A percentile compares a stretch with the other conserved stretches of the same genome.
Evolutionary conservation across 2,888 invertebrate species (phyloP).

Genomic region (Metalampra italica): DNA sequence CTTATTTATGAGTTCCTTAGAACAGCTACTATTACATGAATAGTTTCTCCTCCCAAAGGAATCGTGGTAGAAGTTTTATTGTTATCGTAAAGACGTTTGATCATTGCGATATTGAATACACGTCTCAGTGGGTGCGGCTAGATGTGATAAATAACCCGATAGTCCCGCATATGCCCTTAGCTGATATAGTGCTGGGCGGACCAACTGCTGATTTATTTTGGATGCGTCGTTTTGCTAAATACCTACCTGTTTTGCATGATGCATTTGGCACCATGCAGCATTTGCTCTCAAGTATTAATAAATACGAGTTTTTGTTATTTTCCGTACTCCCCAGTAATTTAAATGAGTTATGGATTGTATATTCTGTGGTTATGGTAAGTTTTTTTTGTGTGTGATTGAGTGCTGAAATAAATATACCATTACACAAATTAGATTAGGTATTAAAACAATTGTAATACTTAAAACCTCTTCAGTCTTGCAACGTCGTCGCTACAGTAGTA

Average conservation of each 20-base stretch:
- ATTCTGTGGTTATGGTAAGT: too few relatives aligned
- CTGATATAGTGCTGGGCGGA: constrained; percentile 45
- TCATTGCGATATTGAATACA: constrained; percentile 44
- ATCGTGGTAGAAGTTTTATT: constrained; percentile 39
- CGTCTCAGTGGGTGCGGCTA: constrained; percentile 39
- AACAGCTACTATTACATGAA: too few relatives aligned
- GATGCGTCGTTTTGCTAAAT: constrained; percentile 4
- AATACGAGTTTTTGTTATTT: background rate
- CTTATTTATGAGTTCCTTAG: too few relatives aligned
- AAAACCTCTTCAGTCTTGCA: too few relatives aligned
- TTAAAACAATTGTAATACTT: too few relatives aligned
- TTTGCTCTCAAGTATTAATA: background rate
- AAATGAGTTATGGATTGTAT: too few relatives aligned
- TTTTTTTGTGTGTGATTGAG: too few relatives aligned
- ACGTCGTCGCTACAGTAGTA: too few relatives aligned
- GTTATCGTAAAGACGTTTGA: constrained; percentile 50
- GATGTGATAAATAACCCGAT: constrained; percentile 54
- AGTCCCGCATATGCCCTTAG: constrained; percentile 28
- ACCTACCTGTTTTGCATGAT: background rate
- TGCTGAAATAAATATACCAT: too few relatives aligned
- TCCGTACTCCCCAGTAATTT: too few relatives aligned
- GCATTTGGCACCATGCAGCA: background rate
- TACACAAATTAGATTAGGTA: too few relatives aligned
- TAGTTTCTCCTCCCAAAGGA: constrained; percentile 22
- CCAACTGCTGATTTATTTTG: constrained; percentile 28